Conservation (phyloP, 1,140 invertebrate genomes). For the Magallana gigas region DNA sequence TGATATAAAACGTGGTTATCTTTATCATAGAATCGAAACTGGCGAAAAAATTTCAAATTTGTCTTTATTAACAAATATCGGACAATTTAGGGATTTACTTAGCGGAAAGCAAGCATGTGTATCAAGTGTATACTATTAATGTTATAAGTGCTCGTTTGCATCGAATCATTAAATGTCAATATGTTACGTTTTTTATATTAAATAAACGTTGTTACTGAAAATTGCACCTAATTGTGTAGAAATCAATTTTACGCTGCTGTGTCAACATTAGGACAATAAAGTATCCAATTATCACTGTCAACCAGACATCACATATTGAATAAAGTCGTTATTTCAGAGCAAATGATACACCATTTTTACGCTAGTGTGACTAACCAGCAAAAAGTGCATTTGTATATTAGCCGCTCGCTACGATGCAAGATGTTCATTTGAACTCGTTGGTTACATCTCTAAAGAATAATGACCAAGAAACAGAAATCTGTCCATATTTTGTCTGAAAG, state of each 20-base stretch:
- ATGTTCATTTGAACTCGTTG: not conserved
- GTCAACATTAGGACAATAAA: not conserved
- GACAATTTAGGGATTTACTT: too few species aligned
- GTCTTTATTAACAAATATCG: too few species aligned
- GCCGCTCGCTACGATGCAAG: not conserved
- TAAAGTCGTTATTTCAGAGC: not conserved
- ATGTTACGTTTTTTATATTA: too few species aligned
- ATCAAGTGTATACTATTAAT: too few species aligned
- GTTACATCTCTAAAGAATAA: not conserved
- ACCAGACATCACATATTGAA: not conserved
- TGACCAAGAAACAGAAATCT: not conserved
- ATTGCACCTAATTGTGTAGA: conserved; percentile 12
- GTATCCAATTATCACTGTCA: conserved; percentile 4
- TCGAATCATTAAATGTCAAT: too few species aligned
- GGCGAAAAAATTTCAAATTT: too few species aligned
- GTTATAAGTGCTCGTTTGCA: too few species aligned
- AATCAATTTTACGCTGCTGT: not conserved
- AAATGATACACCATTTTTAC: not conserved
- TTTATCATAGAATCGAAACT: too few species aligned
- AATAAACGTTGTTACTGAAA: not conserved
- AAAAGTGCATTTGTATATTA: not conserved
- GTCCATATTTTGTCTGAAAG: conserved; percentile 51
- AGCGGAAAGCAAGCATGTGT: too few species aligned
- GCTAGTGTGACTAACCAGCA: not conserved
- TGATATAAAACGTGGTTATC: too few species aligned